phyloP scores from a whole-genome alignment of 2,113 vertebrate genomes.

The Rattus norvegicus region GRCr8 NC_086026.1:110999001-110999500 shows the following conservation, averaged over 20 bases:
- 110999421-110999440: constrained; percentile 66
- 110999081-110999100: constrained; percentile 70
- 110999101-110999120: constrained; percentile 75
- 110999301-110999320: constrained; percentile 26
- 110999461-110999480: constrained; percentile 60
- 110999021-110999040: constrained; percentile 66
- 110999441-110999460: constrained; percentile 59
- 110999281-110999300: constrained; percentile 46
- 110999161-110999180: constrained; percentile 55
- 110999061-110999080: constrained; percentile 72
- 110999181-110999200: constrained; percentile 69
- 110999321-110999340: constrained; percentile 63
- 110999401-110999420: constrained; percentile 50
- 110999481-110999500: not conserved
- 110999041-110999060: constrained; percentile 77
- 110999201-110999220: constrained; percentile 62
- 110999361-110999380: constrained; percentile 68
- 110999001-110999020: constrained; percentile 64
- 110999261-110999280: constrained; percentile 26
- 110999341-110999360: not conserved
- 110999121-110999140: constrained; percentile 72
- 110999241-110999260: constrained; percentile 7
- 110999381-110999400: constrained; percentile 66
- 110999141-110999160: constrained; percentile 76
- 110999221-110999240: constrained; percentile 63